These are phyloP conservation scores for Agrotis exclamationis DNA, from an alignment of 2,888 invertebrate species.

Conservation along the genomic window DNA sequence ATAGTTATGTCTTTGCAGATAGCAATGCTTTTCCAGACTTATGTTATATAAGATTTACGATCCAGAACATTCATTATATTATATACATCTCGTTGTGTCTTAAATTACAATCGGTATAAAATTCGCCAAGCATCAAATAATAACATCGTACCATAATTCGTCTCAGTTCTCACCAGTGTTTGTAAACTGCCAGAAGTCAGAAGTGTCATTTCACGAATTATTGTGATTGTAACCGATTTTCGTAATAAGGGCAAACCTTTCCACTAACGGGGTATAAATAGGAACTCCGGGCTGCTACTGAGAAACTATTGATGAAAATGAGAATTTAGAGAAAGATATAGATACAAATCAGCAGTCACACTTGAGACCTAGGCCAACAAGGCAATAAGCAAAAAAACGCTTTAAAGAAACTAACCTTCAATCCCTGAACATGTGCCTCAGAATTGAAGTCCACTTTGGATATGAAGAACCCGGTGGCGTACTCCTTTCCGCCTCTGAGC, in stretches of 20 bases:
- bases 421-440: constrained; percentile 96
- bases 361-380: neutral
- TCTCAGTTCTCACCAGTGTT: neutral
- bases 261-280: neutral
- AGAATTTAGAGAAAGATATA: neutral
- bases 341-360: neutral
- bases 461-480: constrained; percentile 98
- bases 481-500: constrained; percentile 96
- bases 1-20: constrained; percentile 29
- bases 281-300: neutral
- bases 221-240: neutral
- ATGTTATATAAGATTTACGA: neutral
- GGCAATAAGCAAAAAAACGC: neutral
- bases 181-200: neutral
- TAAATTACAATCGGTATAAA: constrained; percentile 1
- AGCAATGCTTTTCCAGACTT: constrained; percentile 7
- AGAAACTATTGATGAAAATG: neutral
- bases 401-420: constrained; percentile 93
- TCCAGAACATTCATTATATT: neutral
- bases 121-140: neutral
- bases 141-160: neutral
- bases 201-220: neutral
- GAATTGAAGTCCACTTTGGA: constrained; percentile 96
- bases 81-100: neutral
- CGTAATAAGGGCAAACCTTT: neutral